phyloP scores from a whole-genome alignment of 2,888 invertebrate genomes.

The Lutraria lutraria region DNA sequence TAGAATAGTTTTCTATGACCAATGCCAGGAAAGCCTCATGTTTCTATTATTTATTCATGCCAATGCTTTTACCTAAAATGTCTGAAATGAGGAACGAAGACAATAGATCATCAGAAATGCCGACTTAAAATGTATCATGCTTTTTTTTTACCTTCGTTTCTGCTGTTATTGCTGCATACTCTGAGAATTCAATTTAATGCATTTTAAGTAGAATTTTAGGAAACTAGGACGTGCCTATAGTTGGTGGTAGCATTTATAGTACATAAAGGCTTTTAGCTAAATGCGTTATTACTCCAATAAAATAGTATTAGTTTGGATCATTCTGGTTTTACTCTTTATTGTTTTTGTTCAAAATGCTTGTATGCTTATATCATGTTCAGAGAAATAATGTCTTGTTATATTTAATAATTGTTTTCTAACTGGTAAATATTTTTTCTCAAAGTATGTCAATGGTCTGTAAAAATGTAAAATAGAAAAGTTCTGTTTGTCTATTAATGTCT shows the following conservation, averaged over 20 bases:
- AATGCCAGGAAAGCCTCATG: slow-evolving; percentile 14
- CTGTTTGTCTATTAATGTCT: no score
- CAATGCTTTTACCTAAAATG: slow-evolving; percentile 37
- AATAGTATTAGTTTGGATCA: not conserved
- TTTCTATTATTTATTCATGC: slow-evolving; percentile 44
- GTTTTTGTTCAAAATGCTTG: not conserved
- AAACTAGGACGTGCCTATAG: not conserved
- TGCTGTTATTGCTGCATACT: not conserved
- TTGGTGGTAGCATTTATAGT: not conserved
- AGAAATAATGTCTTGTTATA: no score
- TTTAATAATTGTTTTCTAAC: no score
- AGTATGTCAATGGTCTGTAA: no score
- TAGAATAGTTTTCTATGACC: not conserved
- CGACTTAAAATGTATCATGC: not conserved
- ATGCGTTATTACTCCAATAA: not conserved
- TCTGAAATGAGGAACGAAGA: slow-evolving; percentile 22
- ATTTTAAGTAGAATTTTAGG: not conserved
- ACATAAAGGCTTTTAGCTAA: slow-evolving; percentile 3
- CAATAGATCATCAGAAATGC: not conserved
- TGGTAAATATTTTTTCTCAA: no score
- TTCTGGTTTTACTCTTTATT: not conserved
- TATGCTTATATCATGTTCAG: no score
- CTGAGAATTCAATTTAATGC: slow-evolving; percentile 4
- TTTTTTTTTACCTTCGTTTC: not conserved
- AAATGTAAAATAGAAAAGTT: no score